Evolutionary conservation across 2,888 invertebrate genomes (phyloP).

Genomic region (Diaphora mendica): DNA sequence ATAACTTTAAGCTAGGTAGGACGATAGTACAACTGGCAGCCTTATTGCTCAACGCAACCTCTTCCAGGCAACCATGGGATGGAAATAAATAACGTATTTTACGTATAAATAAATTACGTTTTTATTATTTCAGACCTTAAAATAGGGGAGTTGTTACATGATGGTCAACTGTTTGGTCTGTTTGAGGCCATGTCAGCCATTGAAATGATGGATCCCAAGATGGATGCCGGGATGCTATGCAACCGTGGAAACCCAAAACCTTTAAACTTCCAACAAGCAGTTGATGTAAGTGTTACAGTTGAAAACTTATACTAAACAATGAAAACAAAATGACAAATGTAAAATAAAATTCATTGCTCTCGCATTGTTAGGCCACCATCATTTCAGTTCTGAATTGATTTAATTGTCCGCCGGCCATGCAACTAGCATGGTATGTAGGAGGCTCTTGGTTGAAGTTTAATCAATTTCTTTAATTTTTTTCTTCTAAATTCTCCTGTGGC

Average conservation of each 20-base stretch:
- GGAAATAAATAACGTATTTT: too few species aligned
- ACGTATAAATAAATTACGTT: too few species aligned
- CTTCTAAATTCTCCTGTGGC: too few species aligned
- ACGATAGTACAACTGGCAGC: too few species aligned
- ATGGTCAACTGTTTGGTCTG: slow-evolving; percentile 94
- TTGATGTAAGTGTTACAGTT: slow-evolving; percentile 85
- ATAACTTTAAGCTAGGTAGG: too few species aligned
- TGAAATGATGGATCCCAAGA: slow-evolving; percentile 99
- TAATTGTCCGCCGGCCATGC: too few species aligned
- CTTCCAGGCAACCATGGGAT: too few species aligned
- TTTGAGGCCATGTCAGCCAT: slow-evolving; percentile 99
- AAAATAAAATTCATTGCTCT: too few species aligned
- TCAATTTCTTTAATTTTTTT: background rate
- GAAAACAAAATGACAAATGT: background rate
- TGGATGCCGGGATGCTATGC: slow-evolving; percentile 99
- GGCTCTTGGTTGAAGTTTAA: background rate
- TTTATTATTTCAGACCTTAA: slow-evolving; percentile 88
- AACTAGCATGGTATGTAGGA: too few species aligned
- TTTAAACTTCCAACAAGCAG: slow-evolving; percentile 94
- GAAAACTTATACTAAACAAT: background rate
- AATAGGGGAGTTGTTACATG: slow-evolving; percentile 96
- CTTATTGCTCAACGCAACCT: too few species aligned
- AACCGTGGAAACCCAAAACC: slow-evolving; percentile 95
- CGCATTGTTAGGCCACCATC: too few species aligned
- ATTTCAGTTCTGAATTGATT: too few species aligned